Conservation (phyloP, 2,888 invertebrate genomes). For the Isotomurus palustris region DNA sequence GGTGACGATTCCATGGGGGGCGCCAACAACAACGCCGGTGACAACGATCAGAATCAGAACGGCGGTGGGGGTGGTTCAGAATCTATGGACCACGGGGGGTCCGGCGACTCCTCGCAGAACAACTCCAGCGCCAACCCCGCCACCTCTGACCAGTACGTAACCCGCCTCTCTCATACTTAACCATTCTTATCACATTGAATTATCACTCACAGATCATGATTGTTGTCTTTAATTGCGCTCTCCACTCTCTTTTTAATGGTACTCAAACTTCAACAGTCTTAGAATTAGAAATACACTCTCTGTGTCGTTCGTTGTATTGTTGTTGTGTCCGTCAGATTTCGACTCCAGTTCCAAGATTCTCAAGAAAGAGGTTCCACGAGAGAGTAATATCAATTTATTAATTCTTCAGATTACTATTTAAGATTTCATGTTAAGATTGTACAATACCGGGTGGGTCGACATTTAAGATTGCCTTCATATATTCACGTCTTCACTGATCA, state of each 20-base stretch:
- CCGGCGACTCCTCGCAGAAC: conserved; percentile 63
- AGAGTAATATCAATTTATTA: too few species aligned
- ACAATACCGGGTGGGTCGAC: too few species aligned
- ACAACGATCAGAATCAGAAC: conserved; percentile 20
- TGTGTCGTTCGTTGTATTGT: neutral
- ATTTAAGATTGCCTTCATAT: too few species aligned
- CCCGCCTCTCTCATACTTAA: neutral
- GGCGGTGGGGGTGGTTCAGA: conserved; percentile 54
- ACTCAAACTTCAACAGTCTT: too few species aligned
- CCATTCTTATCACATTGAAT: neutral
- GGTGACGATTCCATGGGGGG: conserved; percentile 44
- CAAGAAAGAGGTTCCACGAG: too few species aligned
- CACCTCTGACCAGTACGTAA: conserved; percentile 60
- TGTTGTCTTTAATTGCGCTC: neutral
- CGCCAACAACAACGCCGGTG: conserved; percentile 22
- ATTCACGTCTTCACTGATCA: too few species aligned
- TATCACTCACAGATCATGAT: neutral
- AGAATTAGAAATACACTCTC: too few species aligned
- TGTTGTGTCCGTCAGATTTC: neutral
- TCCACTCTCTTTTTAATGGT: too few species aligned
- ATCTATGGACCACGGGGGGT: conserved; percentile 62
- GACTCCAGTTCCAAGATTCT: too few species aligned
- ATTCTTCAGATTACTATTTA: too few species aligned
- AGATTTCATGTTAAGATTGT: too few species aligned
- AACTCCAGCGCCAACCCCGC: conserved; percentile 70